A percentile compares a stretch with the other conserved stretches of the same genome.
These are phyloP conservation scores for Ganaspis sp. DNA, from an alignment of 1,140 invertebrate genomes.

Conservation along the genomic window DNA sequence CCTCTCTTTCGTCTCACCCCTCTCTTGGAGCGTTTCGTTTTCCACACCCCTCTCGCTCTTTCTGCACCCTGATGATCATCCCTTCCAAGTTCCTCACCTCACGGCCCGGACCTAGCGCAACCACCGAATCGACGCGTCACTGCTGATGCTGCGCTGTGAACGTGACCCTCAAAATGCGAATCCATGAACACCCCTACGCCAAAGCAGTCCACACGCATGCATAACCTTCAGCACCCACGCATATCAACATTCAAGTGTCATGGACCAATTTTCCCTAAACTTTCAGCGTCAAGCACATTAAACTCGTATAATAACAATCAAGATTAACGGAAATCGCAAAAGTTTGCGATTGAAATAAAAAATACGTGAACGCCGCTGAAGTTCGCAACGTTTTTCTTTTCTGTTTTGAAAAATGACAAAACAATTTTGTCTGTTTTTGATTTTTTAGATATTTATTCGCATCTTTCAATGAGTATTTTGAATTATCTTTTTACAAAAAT, in stretches of 20 bases:
- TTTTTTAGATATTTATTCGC: too few species aligned
- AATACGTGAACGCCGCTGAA: too few species aligned
- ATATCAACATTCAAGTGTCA: background rate
- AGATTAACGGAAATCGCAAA: too few species aligned
- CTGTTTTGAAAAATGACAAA: too few species aligned
- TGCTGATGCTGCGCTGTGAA: slow-evolving; percentile 70
- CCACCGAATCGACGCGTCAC: slow-evolving; percentile 66
- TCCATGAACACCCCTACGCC: slow-evolving; percentile 46
- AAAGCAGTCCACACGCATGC: background rate
- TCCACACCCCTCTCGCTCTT: slow-evolving; percentile 28
- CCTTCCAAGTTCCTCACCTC: slow-evolving; percentile 23
- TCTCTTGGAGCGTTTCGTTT: slow-evolving; percentile 33
- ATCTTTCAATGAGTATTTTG: too few species aligned
- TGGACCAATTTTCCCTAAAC: slow-evolving; percentile 6
- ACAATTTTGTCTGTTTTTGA: too few species aligned
- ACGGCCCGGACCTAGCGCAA: slow-evolving; percentile 70
- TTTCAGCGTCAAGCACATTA: too few species aligned
- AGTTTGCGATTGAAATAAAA: too few species aligned
- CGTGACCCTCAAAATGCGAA: slow-evolving; percentile 73
- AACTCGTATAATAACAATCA: too few species aligned
- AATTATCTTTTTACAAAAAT: too few species aligned
- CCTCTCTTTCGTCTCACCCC: slow-evolving; percentile 44
- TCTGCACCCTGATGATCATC: slow-evolving; percentile 36
- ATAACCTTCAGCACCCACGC: slow-evolving; percentile 1
- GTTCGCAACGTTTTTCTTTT: too few species aligned